These are phyloP conservation scores for Poecile atricapillus DNA, from an alignment of 2,113 vertebrate species.

Conservation along the genomic window DNA sequence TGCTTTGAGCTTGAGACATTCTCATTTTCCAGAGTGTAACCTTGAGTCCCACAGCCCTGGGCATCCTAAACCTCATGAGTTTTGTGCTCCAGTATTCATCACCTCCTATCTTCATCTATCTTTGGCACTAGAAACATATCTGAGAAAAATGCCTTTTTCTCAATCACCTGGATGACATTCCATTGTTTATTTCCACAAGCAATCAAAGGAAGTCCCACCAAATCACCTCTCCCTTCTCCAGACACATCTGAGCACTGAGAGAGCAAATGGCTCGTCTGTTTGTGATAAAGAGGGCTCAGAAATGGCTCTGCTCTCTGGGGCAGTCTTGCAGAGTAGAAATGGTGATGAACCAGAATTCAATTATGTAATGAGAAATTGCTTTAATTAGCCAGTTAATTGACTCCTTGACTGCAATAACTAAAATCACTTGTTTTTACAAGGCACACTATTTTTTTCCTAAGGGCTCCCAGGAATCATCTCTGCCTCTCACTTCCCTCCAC, in stretches of 20 bases:
- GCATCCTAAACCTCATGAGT: neutral
- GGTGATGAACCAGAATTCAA: constrained; percentile 58
- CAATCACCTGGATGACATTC: neutral
- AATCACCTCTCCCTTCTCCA: neutral
- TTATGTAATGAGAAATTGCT: constrained; percentile 64
- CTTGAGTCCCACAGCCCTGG: neutral
- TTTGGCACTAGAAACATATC: neutral
- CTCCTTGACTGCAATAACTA: constrained; percentile 48
- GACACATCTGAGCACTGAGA: rapidly evolving
- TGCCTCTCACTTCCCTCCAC: neutral
- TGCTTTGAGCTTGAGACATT: neutral
- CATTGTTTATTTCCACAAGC: neutral
- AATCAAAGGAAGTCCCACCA: neutral
- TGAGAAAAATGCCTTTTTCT: neutral
- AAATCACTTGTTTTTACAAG: constrained; percentile 43
- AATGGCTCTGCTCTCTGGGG: constrained; percentile 28
- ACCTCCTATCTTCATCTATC: neutral
- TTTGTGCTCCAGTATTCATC: neutral
- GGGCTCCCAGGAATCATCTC: neutral
- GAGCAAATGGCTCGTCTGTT: rapidly evolving
- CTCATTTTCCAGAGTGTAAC: neutral
- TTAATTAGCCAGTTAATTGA: constrained; percentile 69
- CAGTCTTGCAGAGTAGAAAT: neutral
- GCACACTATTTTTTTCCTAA: neutral
- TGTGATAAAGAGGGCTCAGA: neutral